Evolutionary conservation across 2,797 vertebrate genomes (phyloP), one percentile per base, ranked within the genome.

Genomic region (Gouania willdenowi): DNA sequence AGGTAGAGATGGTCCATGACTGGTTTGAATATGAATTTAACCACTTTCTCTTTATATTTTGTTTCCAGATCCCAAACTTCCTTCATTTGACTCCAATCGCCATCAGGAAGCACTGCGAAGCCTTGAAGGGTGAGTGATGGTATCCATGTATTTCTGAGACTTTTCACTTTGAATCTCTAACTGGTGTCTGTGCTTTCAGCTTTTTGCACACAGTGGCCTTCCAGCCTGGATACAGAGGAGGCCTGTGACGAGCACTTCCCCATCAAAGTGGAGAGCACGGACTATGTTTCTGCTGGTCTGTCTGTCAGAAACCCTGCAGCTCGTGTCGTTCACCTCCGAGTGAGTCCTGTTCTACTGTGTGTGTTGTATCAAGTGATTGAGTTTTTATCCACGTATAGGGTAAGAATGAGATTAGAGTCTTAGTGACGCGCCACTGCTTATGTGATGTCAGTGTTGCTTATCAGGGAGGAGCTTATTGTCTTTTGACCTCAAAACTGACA

Each of bases 1-100:
- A n/a, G n/a, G n/a, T n/a, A n/a, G n/a, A n/a, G n/a, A n/a, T n/a
- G n/a, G n/a, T n/a, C n/a, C n/a, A n/a, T n/a, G n/a, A n/a, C n/a
- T n/a, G n/a, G n/a, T n/a, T n/a, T n/a, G n/a, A n/a, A n/a, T n/a
- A n/a, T n/a, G n/a, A n/a, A n/a, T n/a, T n/a, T n/a, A n/a, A n/a
- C n/a, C n/a, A n/a, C n/a, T n/a, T n/a, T n/a, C n/a, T n/a, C n/a
- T n/a, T n/a, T n/a, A n/a, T n/a, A n/a, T n/a, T n/a, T n/a, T n/a
- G n/a, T n/a, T n/a, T n/a, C n/a, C 82, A 98, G 97, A 91, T 99
- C 38, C 91, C 97, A 8, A 98, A 99, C 83, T 99, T 99, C 68
- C 81, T 99, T 45, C 96, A 98, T 83, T 85, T 99, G 75, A 99
- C 96, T 21, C 96, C 97, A 16, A 75, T 83, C 26, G 95, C 96